A percentile compares a stretch with the other conserved stretches of the same genome.
Evolutionary conservation across 2,797 vertebrate species (phyloP).

Genomic region (Spondyliosoma cantharus): DNA sequence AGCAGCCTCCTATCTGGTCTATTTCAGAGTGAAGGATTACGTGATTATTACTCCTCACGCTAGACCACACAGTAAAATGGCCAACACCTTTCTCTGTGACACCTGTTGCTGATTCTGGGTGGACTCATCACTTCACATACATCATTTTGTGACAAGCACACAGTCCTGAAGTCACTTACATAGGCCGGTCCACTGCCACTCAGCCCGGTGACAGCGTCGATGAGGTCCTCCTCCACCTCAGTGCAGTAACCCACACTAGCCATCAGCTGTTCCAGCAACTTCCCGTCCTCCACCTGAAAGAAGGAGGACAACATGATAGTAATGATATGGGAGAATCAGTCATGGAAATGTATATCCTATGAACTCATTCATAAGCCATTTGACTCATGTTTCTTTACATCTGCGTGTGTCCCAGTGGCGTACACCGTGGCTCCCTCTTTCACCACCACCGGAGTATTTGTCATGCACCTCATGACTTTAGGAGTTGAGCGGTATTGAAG

Average conservation of each 20-base stretch:
- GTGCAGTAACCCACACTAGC: slow-evolving; percentile 93
- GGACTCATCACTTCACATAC: not conserved
- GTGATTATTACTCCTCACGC: not conserved
- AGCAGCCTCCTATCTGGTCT: not conserved
- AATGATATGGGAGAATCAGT: not conserved
- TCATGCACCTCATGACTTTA: slow-evolving; percentile 97
- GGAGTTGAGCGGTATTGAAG: slow-evolving; percentile 86
- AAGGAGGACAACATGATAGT: not conserved
- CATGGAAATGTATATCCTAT: not conserved
- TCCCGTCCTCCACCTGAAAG: slow-evolving; percentile 87
- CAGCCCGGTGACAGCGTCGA: slow-evolving; percentile 93
- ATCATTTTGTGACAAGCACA: not conserved
- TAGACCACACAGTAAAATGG: not conserved
- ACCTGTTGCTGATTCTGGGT: not conserved
- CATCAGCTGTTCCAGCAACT: slow-evolving; percentile 94
- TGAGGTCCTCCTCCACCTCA: slow-evolving; percentile 95
- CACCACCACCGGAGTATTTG: slow-evolving; percentile 96
- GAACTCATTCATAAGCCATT: not conserved
- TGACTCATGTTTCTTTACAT: slow-evolving; percentile 84
- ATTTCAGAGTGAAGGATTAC: slow-evolving; percentile 12
- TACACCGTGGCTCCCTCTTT: slow-evolving; percentile 96
- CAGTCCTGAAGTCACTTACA: slow-evolving; percentile 76
- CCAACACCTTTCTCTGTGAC: not conserved
- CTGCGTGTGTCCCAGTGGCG: slow-evolving; percentile 91
- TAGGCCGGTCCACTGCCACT: slow-evolving; percentile 97